Percentiles rank a stretch among this genome's conserved stretches.
Conservation (phyloP, 1,140 invertebrate species). For the Helicorthomorpha holstii region DNA sequence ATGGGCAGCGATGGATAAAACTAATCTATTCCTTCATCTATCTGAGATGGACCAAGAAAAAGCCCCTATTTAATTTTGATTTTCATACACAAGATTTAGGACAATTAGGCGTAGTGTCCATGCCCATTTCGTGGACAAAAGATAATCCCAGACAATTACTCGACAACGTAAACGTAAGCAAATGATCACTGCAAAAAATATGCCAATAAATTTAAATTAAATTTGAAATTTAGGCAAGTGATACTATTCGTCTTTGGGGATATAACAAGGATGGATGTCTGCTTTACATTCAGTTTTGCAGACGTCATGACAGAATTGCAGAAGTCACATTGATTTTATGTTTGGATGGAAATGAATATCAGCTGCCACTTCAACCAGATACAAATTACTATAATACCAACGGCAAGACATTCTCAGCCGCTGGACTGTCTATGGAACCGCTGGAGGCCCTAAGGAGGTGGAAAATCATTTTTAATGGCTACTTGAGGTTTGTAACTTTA, state of each 20-base stretch:
- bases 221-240: background rate
- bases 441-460: constrained; percentile 32
- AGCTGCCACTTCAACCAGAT: constrained; percentile 25
- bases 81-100: too few relatives aligned
- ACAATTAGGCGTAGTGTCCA: too few relatives aligned
- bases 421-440: constrained; percentile 36
- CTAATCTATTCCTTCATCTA: too few relatives aligned
- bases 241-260: background rate
- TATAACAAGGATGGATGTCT: background rate
- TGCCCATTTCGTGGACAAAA: too few relatives aligned
- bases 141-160: too few relatives aligned
- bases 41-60: too few relatives aligned
- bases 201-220: too few relatives aligned
- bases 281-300: background rate
- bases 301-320: background rate
- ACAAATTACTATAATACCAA: constrained; percentile 20
- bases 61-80: too few relatives aligned
- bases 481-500: constrained; percentile 26
- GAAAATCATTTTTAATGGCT: constrained; percentile 40
- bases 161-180: too few relatives aligned
- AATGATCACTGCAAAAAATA: too few relatives aligned
- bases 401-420: constrained; percentile 28
- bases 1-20: too few relatives aligned
- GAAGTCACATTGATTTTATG: constrained; percentile 2
- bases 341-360: background rate